Evolutionary conservation across 2,113 vertebrate species (phyloP).

Genomic region (Amia ocellicauda): DNA sequence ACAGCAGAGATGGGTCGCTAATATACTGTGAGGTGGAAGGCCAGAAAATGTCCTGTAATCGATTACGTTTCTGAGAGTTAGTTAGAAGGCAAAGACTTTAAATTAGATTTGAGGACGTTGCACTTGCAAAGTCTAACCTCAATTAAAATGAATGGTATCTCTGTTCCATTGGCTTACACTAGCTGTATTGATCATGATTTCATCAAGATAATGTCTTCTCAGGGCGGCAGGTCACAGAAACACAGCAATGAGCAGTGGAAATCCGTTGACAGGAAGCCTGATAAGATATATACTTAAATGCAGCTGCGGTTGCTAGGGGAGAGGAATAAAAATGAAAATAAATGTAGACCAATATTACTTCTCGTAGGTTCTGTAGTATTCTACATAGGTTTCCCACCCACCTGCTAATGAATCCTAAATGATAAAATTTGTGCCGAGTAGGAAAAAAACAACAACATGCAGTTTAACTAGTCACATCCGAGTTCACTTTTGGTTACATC

Average conservation of each 20-base stretch:
- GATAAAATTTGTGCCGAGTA: no score
- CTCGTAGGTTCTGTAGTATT: no score
- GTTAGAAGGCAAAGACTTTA: constrained; percentile 38
- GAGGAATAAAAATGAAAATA: no score
- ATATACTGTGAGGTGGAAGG: constrained; percentile 47
- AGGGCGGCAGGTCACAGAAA: constrained; percentile 2
- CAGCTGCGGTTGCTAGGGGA: no score
- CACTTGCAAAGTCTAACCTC: constrained; percentile 53
- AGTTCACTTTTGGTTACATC: neutral
- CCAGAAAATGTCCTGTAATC: constrained; percentile 48
- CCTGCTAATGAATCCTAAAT: no score
- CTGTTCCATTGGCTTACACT: constrained; percentile 51
- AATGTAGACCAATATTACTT: no score
- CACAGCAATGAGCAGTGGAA: constrained; percentile 2
- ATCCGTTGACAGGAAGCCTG: constrained; percentile 17
- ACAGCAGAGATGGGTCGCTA: constrained; percentile 31
- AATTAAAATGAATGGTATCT: constrained; percentile 55
- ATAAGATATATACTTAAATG: constrained; percentile 20
- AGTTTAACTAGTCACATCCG: neutral
- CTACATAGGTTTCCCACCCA: no score
- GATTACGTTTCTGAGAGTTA: constrained; percentile 39
- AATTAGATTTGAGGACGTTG: constrained; percentile 51
- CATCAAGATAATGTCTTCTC: constrained; percentile 64
- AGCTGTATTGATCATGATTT: constrained; percentile 45
- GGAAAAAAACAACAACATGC: no score